A percentile compares a stretch with the other conserved stretches of the same genome.
phyloP scores from a whole-genome alignment of 1,140 invertebrate species.

The Centruroides vittatus region DNA sequence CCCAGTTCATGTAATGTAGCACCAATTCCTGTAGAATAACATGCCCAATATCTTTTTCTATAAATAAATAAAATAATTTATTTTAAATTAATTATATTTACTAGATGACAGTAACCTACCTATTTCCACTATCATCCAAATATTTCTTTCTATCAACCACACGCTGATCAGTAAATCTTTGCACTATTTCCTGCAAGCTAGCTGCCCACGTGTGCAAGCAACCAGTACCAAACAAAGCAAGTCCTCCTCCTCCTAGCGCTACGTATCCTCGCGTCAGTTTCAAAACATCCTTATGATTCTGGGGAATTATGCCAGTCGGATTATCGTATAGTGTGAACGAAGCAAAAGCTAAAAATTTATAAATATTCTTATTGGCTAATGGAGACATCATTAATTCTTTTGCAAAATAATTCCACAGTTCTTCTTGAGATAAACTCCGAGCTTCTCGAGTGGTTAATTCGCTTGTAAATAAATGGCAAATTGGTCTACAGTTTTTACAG shows the following conservation, averaged over 20 bases:
- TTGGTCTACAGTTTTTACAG: constrained; percentile 36
- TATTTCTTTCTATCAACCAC: constrained; percentile 50
- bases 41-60: constrained; percentile 66
- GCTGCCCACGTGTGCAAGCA: constrained; percentile 83
- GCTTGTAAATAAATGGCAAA: constrained; percentile 43
- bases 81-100: not conserved
- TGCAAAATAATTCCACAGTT: constrained; percentile 72
- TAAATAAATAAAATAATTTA: constrained; percentile 14
- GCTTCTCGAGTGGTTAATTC: constrained; percentile 53
- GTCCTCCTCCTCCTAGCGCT: constrained; percentile 72
- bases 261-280: constrained; percentile 63
- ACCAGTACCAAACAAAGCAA: constrained; percentile 78
- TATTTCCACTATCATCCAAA: constrained; percentile 79
- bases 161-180: constrained; percentile 40
- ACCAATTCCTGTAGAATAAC: constrained; percentile 79
- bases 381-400: constrained; percentile 51
- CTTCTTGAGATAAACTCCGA: constrained; percentile 52
- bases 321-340: constrained; percentile 62
- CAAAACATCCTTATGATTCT: constrained; percentile 55
- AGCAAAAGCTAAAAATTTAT: constrained; percentile 77
- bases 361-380: constrained; percentile 40
- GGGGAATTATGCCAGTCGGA: constrained; percentile 22
- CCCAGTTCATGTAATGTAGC: constrained; percentile 88
- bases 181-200: constrained; percentile 47
- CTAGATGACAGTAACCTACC: constrained; percentile 26